Base-by-base conservation (phyloP, 35 echinoderm and acorn worm genomes). In the Ophioderma brevispina region DNA sequence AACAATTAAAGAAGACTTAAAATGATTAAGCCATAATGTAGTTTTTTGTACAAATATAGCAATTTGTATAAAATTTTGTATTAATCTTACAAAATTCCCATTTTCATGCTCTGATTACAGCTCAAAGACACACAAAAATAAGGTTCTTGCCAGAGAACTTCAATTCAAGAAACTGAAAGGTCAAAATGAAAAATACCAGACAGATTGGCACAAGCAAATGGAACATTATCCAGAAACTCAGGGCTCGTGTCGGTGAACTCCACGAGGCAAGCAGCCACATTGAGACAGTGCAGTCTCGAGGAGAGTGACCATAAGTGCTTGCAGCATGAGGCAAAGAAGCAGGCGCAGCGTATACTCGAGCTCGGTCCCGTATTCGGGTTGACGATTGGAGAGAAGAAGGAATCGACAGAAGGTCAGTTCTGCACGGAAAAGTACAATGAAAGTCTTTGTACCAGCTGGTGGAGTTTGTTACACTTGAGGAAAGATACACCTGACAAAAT, bases 221-320 rank as follows among this genome's bases (percentile, higher is more conserved):
- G 78, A n/a, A 87, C 23, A 40, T 99, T 43, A 91, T 99, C 34
- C 39, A 82, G 13, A 85, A 91, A 18, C 90, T 99, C 36, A 85
- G 81, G 52, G 81, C 63, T 11, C 94, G 97, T 35, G 59, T 99
- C 33, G 87, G 92, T 15, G 90, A 93, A 21, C 55, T 93, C 31
- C 78, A 91, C 46, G 64, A 81, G 18, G 43, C 63, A 21, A 85
- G 77, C 31, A 50, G 77, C 30, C 42, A 28, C 15, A 39, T 81
- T 31, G 91, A 92, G 85, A 35, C 42, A 11, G 46, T 56, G 1
- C 56, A 86, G 2, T 37, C 85, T 30, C 55, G 94, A 0, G 97
- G 97, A 33, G 93, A 95, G 88, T 80, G 91, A 86, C 97, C 80
- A 92, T 99, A 84, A 80, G 37, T 55, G 50, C 97, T 89, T 99